Percentiles rank a stretch among this genome's conserved stretches.
phyloP scores from a whole-genome alignment of 2,113 vertebrate species.

The Ochotona princeps region DNA sequence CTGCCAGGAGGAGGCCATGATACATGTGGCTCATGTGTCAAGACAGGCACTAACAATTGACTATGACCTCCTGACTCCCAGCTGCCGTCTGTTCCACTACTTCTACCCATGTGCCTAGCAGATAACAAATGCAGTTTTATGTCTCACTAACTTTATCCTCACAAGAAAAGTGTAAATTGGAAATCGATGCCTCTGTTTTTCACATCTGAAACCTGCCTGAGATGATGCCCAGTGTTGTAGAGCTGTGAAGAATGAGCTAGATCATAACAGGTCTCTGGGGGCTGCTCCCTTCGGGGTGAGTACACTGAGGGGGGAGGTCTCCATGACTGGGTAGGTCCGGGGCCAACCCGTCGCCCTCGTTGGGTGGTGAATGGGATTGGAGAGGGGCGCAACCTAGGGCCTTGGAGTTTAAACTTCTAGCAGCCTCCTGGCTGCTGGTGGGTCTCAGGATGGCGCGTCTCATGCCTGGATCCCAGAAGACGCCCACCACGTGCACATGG shows the following conservation, averaged over 20 bases:
- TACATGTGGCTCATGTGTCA: neutral
- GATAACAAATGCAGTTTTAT: neutral
- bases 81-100: neutral
- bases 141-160: neutral
- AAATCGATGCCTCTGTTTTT: neutral
- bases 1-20: neutral
- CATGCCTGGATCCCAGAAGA: too few relatives aligned
- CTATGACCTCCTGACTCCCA: neutral
- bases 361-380: too few relatives aligned
- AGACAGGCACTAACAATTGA: neutral
- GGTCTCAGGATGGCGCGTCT: too few relatives aligned
- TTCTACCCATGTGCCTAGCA: neutral
- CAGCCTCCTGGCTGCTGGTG: too few relatives aligned
- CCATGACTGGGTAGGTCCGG: too few relatives aligned
- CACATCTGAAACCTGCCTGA: neutral
- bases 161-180: neutral
- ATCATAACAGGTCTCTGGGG: neutral
- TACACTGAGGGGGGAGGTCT: too few relatives aligned
- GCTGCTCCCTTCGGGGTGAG: too few relatives aligned
- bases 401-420: too few relatives aligned
- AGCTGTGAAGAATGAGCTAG: neutral
- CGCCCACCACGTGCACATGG: too few relatives aligned
- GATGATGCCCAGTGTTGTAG: neutral
- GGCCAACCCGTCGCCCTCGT: too few relatives aligned
- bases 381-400: too few relatives aligned